Base-by-base conservation (phyloP, 2,888 invertebrate genomes). In the Epinotia nisella region DNA sequence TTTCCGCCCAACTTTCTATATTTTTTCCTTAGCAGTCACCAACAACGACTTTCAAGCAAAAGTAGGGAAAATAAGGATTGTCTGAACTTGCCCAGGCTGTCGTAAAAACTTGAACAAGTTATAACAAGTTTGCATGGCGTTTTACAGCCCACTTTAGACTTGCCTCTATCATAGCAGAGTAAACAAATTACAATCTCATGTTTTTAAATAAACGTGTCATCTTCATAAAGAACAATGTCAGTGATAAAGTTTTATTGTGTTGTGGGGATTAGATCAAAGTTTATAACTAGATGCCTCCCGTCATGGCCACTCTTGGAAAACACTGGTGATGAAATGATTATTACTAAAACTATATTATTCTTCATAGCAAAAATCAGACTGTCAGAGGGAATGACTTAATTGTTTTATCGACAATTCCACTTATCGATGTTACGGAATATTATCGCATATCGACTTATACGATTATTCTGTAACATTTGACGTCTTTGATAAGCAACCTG, bases 101-200 rank as follows among this genome's bases (percentile, higher is more conserved):
- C 70, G 62, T 65, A 71, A 71, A 59, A 66, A 65, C 65, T 65
- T 53, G 71, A 59, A 66, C 65, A 60, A 71, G 60, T 71, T 71
- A 45, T 71, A 60, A 71, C 66, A 71, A 71, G 59, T 71, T 71
- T 45, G 53, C 69, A 69, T 61, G 70, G 13, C 60, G 55, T 66
- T 71, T 71, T 71, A 71, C 71, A 41, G 45, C 71, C 71, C 53
- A 65, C 71, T 71, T 60, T 64, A 62, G 56, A 64, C 64, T 70
- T 70, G 45, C 29, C 21, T 62, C 70, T 58, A 70, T 70, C 56
- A 56, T 21, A 55, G 62, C 55, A 11, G 64, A 51, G 55, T 21
- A 65, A 65, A 65, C 65, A 55, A 55, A 55, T 21, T 55, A 51
- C n/a, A 39, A 55, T 65, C 51, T 65, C 55, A 65, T 65, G 65